Base-by-base conservation (phyloP, 2,888 invertebrate genomes). In the Muscina levida region DNA sequence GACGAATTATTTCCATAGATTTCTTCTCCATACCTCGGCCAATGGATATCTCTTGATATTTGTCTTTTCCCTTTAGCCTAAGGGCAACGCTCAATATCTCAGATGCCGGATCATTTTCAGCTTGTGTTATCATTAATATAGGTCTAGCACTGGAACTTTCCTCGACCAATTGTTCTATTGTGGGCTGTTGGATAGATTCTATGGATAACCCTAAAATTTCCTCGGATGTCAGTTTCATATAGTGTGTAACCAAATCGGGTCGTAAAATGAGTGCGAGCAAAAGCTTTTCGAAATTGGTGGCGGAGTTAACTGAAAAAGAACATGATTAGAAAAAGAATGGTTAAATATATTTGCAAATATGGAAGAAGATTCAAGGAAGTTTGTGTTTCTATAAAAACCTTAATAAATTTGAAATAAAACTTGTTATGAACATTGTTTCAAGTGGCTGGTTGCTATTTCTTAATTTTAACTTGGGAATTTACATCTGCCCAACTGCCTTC, bases 61-160 rank as follows among this genome's bases (percentile, higher is more conserved):
- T 87, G 88, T 92, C 86, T 87, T 91, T 79, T 15, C 90, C 91
- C 51, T 89, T 85, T 72, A 87, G 88, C 77, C 90, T 91, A 11
- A 91, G 86, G 0, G 95, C 95, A 48, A 95, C 89, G 62, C 94
- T 93, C 77, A 93, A 92, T 10, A 97, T 92, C 88, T 97, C 97
- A 22, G 93, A 93, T 0, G 97, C 95, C 19, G 98, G 98, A 92
- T 99, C 98, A 44, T 95, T 95, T 31, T 98, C 98, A 24, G 97
- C 94, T 70, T 97, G 95, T 48, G 96, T 94, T 67, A 98, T 93
- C 84, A 99, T 92, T 59, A 99, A 91, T 71, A 97, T 93, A 0
- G 98, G 97, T 85, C 95, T 95, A 0, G 87, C 86, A 10, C 85
- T 83, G 66, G 86, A 86, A 79, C 88, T 89, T 73, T 89, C 89